Base-by-base conservation (phyloP, 2,113 vertebrate species). In the Scomber colias region DNA sequence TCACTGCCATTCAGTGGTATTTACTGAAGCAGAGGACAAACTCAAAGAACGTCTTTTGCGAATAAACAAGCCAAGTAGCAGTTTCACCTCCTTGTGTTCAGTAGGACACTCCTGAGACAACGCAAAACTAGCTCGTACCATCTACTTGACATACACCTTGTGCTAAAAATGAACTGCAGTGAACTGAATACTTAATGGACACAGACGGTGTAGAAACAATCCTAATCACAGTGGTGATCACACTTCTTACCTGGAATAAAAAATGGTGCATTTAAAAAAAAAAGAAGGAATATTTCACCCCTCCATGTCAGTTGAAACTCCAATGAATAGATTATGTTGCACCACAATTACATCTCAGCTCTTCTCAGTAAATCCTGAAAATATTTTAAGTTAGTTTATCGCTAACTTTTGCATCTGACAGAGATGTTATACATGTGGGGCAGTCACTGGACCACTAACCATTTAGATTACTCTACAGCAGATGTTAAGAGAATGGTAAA, bases 111-210 rank as follows among this genome's bases (percentile, higher is more conserved):
- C 64, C 54, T 63, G 74, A 78, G 60, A 77, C 31, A 35, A 51
- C 4, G 63, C 65, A 61, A 59, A 62, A 54, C 65, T 15, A 13
- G 53, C 73, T 73, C 70, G 72, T 81, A 87, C 73, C 80, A 30
- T 77, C 77, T 40, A 44, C 14, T 19, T 49, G 62, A 57, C 68
- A 45, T 4, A 46, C 51, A 57, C 57, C 49, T 7, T 53, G 54
- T 75, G 67, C 76, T 79, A 4, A 66, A 63, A 62, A 79, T 17
- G 55, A 31, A 75, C 56, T 59, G 67, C 14, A 40, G 31, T n/a
- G 60, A 57, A 50, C 0, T 24, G 19, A 54, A 24, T 3, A 30
- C 35, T 50, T 4, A 59, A 61, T 30, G 61, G 35, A 71, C 53
- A 75, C 51, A n/a, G 11, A 35, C 57, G 45, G 60, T 35, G 66